phyloP scores from a whole-genome alignment of 2,113 vertebrate species.

The Protobothrops mucrosquamatus region DNA sequence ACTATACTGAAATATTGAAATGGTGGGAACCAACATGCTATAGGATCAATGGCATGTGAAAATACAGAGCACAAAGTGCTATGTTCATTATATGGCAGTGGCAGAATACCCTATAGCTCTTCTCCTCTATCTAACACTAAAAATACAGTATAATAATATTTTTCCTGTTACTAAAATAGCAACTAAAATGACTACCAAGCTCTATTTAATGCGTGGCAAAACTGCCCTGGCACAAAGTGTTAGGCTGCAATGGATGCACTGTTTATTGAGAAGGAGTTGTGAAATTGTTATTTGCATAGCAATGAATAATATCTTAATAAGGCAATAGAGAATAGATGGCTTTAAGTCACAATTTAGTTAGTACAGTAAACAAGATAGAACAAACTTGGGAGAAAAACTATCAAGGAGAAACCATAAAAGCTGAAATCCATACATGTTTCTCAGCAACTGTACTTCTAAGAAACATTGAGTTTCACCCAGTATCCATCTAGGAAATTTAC shows the following conservation, averaged over 20 bases:
- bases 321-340: neutral
- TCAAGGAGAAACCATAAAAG: slow-evolving; percentile 41
- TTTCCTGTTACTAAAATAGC: neutral
- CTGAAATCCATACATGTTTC: slow-evolving; percentile 49
- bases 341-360: slow-evolving; percentile 3
- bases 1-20: neutral
- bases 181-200: neutral
- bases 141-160: neutral
- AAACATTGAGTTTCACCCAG: slow-evolving; percentile 54
- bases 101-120: neutral
- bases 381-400: slow-evolving; percentile 32
- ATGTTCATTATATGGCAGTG: neutral
- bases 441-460: slow-evolving; percentile 41
- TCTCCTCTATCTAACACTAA: neutral
- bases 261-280: neutral
- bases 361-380: slow-evolving; percentile 39
- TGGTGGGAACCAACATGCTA: neutral
- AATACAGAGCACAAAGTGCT: neutral
- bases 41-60: neutral
- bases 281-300: neutral
- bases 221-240: neutral
- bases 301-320: neutral
- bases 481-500: neutral
- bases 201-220: neutral
- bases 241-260: neutral